Conservation (phyloP, 2,888 invertebrate species). For the Odontocerum albicorne region DNA sequence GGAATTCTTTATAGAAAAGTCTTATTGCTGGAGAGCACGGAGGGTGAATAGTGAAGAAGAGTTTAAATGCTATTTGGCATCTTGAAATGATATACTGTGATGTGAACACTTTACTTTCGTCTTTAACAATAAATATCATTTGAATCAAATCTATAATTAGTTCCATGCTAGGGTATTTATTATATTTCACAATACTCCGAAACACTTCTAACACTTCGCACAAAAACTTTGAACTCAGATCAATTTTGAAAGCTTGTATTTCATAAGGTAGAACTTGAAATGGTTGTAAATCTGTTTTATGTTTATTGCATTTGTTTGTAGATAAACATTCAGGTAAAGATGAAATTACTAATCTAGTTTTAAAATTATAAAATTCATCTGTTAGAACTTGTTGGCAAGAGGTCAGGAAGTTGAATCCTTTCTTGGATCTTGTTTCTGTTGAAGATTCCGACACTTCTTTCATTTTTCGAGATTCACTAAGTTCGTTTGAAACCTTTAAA, state of each 20-base stretch:
- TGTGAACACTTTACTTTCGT: slow-evolving; percentile 44
- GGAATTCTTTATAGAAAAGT: slow-evolving; percentile 47
- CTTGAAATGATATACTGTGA: slow-evolving; percentile 44
- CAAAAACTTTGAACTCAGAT: slow-evolving; percentile 49
- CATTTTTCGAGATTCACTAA: neutral
- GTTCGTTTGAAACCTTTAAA: slow-evolving; percentile 12
- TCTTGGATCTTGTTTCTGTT: slow-evolving; percentile 19
- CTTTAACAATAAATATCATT: slow-evolving; percentile 52
- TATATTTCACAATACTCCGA: slow-evolving; percentile 44
- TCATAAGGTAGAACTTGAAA: slow-evolving; percentile 42
- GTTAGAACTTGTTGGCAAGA: slow-evolving; percentile 21
- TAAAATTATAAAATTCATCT: slow-evolving; percentile 23
- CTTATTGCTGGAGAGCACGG: slow-evolving; percentile 47
- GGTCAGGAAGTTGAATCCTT: slow-evolving; percentile 21
- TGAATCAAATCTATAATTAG: slow-evolving; percentile 52
- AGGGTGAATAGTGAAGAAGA: slow-evolving; percentile 48
- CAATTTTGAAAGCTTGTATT: slow-evolving; percentile 48
- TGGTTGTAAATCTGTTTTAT: slow-evolving; percentile 38
- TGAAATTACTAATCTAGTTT: slow-evolving; percentile 13
- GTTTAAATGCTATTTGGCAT: slow-evolving; percentile 47
- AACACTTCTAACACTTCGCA: slow-evolving; percentile 51
- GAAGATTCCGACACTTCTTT: neutral
- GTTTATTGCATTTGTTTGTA: slow-evolving; percentile 12
- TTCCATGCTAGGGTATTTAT: slow-evolving; percentile 47
- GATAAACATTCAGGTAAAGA: slow-evolving; percentile 18